These are phyloP conservation scores for Coluber constrictor DNA, from an alignment of 2,797 vertebrate genomes.

Conservation along the genomic window DNA sequence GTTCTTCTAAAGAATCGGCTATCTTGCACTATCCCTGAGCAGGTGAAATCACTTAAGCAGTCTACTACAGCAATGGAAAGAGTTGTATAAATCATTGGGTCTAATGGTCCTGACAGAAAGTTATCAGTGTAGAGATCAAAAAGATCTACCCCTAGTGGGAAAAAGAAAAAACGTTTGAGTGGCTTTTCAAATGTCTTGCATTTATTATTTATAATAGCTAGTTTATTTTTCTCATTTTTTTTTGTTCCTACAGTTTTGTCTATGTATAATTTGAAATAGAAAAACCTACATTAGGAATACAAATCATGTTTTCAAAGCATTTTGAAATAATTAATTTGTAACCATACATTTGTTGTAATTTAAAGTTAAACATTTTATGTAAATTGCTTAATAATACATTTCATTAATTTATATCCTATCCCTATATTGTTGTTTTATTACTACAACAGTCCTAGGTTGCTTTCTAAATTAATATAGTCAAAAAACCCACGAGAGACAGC, in stretches of 20 bases:
- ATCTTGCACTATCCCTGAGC: conserved; percentile 35
- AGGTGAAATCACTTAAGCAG: conserved; percentile 13
- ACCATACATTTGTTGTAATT: not conserved
- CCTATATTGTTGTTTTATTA: not conserved
- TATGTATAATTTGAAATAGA: not conserved
- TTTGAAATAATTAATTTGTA: not conserved
- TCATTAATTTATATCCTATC: not conserved
- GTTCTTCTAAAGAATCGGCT: conserved; percentile 20
- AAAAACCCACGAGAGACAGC: not conserved
- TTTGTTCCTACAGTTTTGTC: not conserved
- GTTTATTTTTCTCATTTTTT: not conserved
- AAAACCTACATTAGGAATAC: not conserved
- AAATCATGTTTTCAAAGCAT: not conserved
- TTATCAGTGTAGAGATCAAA: conserved; percentile 27
- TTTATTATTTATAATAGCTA: not conserved
- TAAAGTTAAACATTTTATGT: not conserved
- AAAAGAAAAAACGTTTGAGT: not conserved
- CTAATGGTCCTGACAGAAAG: conserved; percentile 23
- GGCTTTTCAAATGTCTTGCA: not conserved
- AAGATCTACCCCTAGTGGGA: not conserved
- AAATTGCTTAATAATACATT: not conserved
- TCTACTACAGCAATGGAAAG: not conserved
- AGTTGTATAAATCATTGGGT: not conserved
- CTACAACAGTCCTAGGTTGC: not conserved
- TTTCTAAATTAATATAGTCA: not conserved